Evolutionary conservation across 2,797 vertebrate species (phyloP).

Genomic region (Pseudochromis fuscus): DNA sequence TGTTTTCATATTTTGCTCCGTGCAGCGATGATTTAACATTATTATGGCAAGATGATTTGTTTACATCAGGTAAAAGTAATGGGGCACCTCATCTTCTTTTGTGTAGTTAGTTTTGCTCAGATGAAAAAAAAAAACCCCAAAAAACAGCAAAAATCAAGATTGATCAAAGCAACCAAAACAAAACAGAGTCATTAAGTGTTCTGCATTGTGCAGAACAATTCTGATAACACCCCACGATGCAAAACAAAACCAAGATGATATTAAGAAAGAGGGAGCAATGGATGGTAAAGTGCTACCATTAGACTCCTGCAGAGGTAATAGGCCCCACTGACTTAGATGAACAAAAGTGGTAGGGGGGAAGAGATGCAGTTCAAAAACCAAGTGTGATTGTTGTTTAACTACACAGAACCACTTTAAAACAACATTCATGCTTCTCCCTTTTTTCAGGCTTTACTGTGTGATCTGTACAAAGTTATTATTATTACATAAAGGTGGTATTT

Average conservation of each 20-base stretch:
- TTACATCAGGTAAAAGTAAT: slow-evolving; percentile 42
- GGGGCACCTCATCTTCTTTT: not conserved
- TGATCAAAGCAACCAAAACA: slow-evolving; percentile 45
- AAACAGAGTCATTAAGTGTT: slow-evolving; percentile 50
- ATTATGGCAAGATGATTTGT: slow-evolving; percentile 43
- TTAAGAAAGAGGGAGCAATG: slow-evolving; percentile 56
- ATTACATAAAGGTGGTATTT: slow-evolving; percentile 32
- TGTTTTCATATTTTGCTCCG: slow-evolving; percentile 41
- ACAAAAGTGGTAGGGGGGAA: slow-evolving; percentile 23
- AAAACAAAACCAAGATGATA: slow-evolving; percentile 66
- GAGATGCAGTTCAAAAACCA: slow-evolving; percentile 22
- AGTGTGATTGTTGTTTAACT: slow-evolving; percentile 59
- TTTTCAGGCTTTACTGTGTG: not conserved
- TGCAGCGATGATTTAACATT: slow-evolving; percentile 32
- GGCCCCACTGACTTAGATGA: slow-evolving; percentile 55
- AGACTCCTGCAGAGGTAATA: slow-evolving; percentile 76
- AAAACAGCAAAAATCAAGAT: slow-evolving; percentile 40
- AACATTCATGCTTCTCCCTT: slow-evolving; percentile 3
- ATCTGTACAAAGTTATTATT: not conserved
- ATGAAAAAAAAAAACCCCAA: too few relatives aligned
- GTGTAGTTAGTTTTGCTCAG: slow-evolving; percentile 18
- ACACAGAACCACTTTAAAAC: slow-evolving; percentile 36
- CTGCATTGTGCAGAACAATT: slow-evolving; percentile 33
- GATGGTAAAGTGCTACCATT: slow-evolving; percentile 62
- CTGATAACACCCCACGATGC: slow-evolving; percentile 38